Conservation (phyloP, 2,888 invertebrate species). For the Drosophila putrida region DNA sequence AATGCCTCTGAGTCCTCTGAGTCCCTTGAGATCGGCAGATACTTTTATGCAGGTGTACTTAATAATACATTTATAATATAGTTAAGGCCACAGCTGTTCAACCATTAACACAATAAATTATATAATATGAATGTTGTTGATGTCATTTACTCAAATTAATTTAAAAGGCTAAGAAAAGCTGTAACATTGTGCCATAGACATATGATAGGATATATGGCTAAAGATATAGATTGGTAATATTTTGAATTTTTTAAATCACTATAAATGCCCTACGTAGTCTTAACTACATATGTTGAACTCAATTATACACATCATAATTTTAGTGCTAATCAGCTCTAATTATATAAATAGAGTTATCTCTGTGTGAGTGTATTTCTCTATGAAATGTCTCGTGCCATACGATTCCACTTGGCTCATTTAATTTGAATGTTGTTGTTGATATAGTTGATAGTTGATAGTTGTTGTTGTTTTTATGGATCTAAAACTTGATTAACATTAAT, state of each 20-base stretch:
- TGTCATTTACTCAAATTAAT: too few relatives aligned
- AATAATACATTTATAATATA: neutral
- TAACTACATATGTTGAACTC: conserved; percentile 7
- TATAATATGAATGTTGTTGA: too few relatives aligned
- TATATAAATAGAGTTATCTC: conserved; percentile 56
- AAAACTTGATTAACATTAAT: conserved; percentile 80
- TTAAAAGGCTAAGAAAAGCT: too few relatives aligned
- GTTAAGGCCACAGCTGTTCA: neutral
- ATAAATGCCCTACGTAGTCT: neutral
- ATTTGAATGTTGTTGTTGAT: conserved; percentile 29
- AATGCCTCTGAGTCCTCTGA: neutral
- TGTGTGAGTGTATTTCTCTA: conserved; percentile 33
- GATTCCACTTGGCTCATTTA: conserved; percentile 32
- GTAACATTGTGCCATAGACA: too few relatives aligned
- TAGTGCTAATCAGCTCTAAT: conserved; percentile 62
- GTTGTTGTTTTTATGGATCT: conserved; percentile 62
- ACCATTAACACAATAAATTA: neutral
- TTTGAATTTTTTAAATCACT: neutral
- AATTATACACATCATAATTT: conserved; percentile 50
- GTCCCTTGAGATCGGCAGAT: neutral
- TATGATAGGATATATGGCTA: too few relatives aligned
- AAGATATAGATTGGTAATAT: neutral
- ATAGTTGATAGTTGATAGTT: conserved; percentile 34
- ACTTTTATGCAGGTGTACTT: neutral
- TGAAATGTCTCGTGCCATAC: conserved; percentile 58